These are phyloP conservation scores for Pararge aegeria DNA, from an alignment of 1,140 invertebrate genomes.

Conservation along the genomic window DNA sequence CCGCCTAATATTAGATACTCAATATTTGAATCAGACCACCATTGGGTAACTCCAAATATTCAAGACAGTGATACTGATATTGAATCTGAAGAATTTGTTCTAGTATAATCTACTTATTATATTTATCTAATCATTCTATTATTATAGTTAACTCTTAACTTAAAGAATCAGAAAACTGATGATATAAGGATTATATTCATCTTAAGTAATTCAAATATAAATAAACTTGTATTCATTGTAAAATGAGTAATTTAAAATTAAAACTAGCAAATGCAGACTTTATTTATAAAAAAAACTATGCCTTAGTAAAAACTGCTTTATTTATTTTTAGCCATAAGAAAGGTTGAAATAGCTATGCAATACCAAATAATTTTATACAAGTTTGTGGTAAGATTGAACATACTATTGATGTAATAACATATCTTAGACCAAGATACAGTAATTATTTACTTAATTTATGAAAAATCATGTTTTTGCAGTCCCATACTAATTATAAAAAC, in stretches of 20 bases:
- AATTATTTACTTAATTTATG: too few relatives aligned
- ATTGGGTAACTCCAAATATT: constrained; percentile 72
- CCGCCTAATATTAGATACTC: constrained; percentile 76
- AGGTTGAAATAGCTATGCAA: too few relatives aligned
- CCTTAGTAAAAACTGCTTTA: neutral
- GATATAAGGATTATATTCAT: neutral
- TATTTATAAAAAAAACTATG: neutral
- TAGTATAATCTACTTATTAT: constrained; percentile 63
- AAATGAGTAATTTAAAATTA: neutral
- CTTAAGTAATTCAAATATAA: neutral
- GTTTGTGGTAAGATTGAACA: too few relatives aligned
- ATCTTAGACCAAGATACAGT: too few relatives aligned
- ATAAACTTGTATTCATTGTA: neutral
- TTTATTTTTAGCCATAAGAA: neutral
- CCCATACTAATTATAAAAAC: too few relatives aligned
- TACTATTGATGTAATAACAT: too few relatives aligned
- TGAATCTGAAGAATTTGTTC: constrained; percentile 88
- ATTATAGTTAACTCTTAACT: neutral
- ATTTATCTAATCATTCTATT: neutral
- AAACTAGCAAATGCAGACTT: neutral
- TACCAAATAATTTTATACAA: too few relatives aligned
- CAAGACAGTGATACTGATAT: constrained; percentile 83
- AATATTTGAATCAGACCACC: constrained; percentile 78
- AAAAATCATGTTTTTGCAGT: too few relatives aligned
- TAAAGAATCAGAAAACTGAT: neutral